Percentiles rank a stretch among this genome's conserved stretches.
phyloP scores from a whole-genome alignment of 2,113 vertebrate genomes.

The Garra rufa region DNA sequence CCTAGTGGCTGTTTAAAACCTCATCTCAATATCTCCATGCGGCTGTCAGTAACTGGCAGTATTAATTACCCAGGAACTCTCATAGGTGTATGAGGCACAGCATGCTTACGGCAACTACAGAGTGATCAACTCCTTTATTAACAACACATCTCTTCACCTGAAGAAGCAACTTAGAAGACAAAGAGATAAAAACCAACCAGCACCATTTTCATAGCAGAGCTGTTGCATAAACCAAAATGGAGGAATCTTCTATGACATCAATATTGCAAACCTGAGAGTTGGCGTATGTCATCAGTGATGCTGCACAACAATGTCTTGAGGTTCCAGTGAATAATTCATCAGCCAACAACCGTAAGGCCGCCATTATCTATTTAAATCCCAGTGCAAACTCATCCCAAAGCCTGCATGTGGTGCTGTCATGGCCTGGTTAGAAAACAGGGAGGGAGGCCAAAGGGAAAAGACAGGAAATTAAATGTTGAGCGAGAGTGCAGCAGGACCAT shows the following conservation, averaged over 20 bases:
- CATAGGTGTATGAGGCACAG: background rate
- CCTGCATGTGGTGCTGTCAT: constrained; percentile 45
- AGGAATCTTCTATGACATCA: constrained; percentile 23
- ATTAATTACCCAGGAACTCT: background rate
- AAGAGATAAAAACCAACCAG: background rate
- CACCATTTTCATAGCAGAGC: background rate
- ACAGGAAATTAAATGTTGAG: constrained; percentile 50
- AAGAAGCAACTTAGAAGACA: background rate
- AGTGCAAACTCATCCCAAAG: constrained; percentile 41
- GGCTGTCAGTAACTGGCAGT: constrained; percentile 1
- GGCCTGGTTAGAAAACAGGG: constrained; percentile 41
- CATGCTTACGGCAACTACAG: background rate
- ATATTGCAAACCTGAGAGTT: constrained; percentile 38
- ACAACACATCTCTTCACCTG: background rate
- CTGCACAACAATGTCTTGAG: constrained; percentile 40
- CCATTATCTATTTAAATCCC: constrained; percentile 53
- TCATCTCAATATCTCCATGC: background rate
- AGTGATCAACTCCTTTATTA: constrained; percentile 13
- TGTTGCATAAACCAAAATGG: constrained; percentile 26
- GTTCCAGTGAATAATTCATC: constrained; percentile 53
- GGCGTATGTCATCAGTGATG: constrained; percentile 17
- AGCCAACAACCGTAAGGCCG: constrained; percentile 38
- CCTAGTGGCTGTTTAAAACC: background rate
- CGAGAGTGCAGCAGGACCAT: background rate
- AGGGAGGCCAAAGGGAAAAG: constrained; percentile 24